These are phyloP conservation scores for Sebastes hopkinsi DNA, from an alignment of 2,797 vertebrate genomes.

Conservation along the genomic window DNA sequence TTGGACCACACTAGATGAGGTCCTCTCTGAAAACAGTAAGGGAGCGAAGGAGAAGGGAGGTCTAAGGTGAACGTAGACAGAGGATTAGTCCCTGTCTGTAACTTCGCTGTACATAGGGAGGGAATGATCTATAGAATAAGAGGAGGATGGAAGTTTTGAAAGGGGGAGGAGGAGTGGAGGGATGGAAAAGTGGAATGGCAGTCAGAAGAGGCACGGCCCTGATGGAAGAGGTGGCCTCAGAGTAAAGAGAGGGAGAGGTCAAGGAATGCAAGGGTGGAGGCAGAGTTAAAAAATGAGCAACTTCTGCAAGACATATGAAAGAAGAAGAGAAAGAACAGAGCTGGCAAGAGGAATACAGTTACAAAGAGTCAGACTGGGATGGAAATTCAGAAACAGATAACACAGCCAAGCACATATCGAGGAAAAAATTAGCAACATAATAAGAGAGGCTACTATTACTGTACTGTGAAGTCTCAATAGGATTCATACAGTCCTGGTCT, in stretches of 20 bases:
- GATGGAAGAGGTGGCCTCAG: conserved; percentile 56
- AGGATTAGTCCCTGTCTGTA: conserved; percentile 58
- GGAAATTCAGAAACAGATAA: conserved; percentile 19
- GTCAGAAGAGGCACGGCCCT: conserved; percentile 44
- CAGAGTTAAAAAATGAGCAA: conserved; percentile 36
- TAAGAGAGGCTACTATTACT: neutral
- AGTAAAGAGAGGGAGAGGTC: conserved; percentile 56
- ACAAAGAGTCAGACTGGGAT: neutral
- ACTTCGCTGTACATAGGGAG: conserved; percentile 39
- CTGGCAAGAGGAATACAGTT: conserved; percentile 9
- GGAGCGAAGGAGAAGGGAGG: conserved; percentile 27
- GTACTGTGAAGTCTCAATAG: neutral
- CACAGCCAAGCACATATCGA: neutral
- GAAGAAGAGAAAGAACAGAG: conserved; percentile 37
- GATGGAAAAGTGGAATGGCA: conserved; percentile 50
- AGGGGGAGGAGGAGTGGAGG: conserved; percentile 19
- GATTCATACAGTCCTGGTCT: neutral
- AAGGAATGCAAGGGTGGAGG: conserved; percentile 60
- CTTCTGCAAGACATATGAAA: conserved; percentile 36
- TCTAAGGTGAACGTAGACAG: conserved; percentile 46
- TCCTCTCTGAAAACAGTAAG: conserved; percentile 36
- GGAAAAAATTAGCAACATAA: neutral
- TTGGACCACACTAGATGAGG: conserved; percentile 58
- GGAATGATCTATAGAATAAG: conserved; percentile 64
- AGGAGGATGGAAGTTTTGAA: conserved; percentile 45